Evolutionary conservation across 2,113 vertebrate genomes (phyloP).

Genomic region (Tonatia bakeri): DNA sequence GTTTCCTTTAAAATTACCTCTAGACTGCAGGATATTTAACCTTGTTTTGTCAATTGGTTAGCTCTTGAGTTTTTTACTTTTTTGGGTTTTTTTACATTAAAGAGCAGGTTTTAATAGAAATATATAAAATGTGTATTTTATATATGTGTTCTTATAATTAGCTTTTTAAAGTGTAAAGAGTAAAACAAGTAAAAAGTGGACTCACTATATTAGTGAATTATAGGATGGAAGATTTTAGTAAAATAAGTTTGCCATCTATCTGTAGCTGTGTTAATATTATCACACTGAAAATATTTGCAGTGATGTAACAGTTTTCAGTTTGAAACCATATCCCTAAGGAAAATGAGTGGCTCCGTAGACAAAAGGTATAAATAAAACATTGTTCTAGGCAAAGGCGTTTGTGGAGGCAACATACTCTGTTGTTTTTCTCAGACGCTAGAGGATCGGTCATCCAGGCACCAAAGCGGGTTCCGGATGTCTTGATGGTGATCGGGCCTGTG

Average conservation of each 20-base stretch:
- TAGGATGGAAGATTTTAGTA: background rate
- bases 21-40: background rate
- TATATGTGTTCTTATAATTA: background rate
- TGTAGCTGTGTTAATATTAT: background rate
- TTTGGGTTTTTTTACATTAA: background rate
- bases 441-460: slow-evolving; percentile 99
- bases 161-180: background rate
- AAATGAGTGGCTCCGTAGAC: background rate
- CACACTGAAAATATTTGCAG: slow-evolving; percentile 1
- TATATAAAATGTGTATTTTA: too few relatives aligned
- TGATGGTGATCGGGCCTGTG: slow-evolving; percentile 94
- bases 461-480: slow-evolving; percentile 97
- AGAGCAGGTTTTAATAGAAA: background rate
- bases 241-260: background rate
- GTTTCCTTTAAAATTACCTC: background rate
- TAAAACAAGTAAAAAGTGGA: background rate
- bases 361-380: slow-evolving; percentile 39
- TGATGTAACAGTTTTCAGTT: background rate
- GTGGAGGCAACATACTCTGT: slow-evolving; percentile 87
- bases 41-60: background rate
- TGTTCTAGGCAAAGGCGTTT: slow-evolving; percentile 28
- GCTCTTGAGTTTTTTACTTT: background rate
- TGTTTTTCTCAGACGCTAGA: slow-evolving; percentile 90
- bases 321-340: background rate
- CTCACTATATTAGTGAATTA: background rate